phyloP scores from a whole-genome alignment of 2,797 vertebrate species.

The Helarctos malayanus region DNA sequence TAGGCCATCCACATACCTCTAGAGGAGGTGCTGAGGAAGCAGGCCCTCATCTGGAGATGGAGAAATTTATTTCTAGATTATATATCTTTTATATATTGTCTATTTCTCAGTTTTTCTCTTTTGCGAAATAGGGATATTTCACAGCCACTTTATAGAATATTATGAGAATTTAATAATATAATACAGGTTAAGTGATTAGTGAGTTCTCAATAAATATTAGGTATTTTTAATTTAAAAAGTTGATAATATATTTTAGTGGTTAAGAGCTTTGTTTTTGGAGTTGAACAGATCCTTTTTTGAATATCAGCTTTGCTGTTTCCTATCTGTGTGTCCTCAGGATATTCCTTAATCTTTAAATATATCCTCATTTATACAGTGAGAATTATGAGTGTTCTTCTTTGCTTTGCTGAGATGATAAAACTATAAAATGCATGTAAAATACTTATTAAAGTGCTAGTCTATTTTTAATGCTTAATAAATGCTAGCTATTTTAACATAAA shows the following conservation, averaged over 20 bases:
- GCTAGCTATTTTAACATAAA: not conserved
- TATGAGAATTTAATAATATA: not conserved
- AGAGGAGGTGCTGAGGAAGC: not conserved
- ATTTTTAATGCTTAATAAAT: not conserved
- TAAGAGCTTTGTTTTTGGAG: not conserved
- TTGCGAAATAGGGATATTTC: not conserved
- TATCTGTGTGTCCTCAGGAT: not conserved
- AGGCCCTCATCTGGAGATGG: not conserved
- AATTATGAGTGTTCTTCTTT: not conserved
- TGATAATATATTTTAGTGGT: not conserved
- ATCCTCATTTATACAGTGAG: not conserved
- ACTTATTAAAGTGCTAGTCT: not conserved
- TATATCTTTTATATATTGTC: not conserved
- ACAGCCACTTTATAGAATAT: not conserved
- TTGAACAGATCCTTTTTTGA: not conserved
- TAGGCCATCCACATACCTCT: not conserved
- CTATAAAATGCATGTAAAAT: not conserved
- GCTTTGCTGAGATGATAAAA: not conserved
- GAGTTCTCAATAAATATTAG: not conserved
- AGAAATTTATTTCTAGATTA: not conserved
- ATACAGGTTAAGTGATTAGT: not conserved
- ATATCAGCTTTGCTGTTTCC: not conserved
- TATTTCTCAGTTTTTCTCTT: not conserved
- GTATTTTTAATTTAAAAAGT: not conserved
- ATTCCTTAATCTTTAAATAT: conserved; percentile 1